A percentile compares a stretch with the other conserved stretches of the same genome.
Conservation (phyloP, 2,797 vertebrate genomes). For the Ctenopoma multispine region DNA sequence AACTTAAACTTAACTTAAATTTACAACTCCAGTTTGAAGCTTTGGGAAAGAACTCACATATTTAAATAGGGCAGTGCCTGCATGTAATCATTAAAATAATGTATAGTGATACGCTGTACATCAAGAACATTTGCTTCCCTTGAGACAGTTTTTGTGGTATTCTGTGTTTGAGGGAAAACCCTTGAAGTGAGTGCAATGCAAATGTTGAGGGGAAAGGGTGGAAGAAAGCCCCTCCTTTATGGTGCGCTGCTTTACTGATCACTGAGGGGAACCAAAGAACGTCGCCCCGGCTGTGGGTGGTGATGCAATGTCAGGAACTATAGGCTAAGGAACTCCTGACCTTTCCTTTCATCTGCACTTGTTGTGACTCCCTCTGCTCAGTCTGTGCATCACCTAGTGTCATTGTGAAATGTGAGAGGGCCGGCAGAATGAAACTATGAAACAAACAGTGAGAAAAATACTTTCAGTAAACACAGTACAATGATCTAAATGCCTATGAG, state of each 20-base stretch:
- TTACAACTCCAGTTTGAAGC: not conserved
- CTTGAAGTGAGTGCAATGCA: conserved; percentile 51
- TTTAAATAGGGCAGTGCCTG: not conserved
- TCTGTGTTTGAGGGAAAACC: conserved; percentile 64
- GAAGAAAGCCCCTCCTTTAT: conserved; percentile 65
- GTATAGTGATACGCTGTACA: not conserved
- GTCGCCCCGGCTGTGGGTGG: conserved; percentile 52
- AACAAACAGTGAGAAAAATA: conserved; percentile 8
- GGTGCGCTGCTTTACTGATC: conserved; percentile 37
- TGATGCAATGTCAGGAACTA: conserved; percentile 67
- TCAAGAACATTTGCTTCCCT: not conserved
- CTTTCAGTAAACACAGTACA: conserved; percentile 35
- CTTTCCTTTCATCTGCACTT: conserved; percentile 64
- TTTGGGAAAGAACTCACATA: not conserved
- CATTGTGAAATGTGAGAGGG: conserved; percentile 26
- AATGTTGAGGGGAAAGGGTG: conserved; percentile 62
- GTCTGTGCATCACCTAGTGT: conserved; percentile 40
- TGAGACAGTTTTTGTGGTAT: not conserved
- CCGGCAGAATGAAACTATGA: conserved; percentile 10
- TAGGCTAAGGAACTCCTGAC: conserved; percentile 74
- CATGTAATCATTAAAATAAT: not conserved
- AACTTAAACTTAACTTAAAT: no score
- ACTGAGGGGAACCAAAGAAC: conserved; percentile 47
- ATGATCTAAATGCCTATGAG: not conserved
- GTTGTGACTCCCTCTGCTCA: conserved; percentile 42